phyloP scores from a whole-genome alignment of 2,888 invertebrate species.

The Alcis repandata region DNA sequence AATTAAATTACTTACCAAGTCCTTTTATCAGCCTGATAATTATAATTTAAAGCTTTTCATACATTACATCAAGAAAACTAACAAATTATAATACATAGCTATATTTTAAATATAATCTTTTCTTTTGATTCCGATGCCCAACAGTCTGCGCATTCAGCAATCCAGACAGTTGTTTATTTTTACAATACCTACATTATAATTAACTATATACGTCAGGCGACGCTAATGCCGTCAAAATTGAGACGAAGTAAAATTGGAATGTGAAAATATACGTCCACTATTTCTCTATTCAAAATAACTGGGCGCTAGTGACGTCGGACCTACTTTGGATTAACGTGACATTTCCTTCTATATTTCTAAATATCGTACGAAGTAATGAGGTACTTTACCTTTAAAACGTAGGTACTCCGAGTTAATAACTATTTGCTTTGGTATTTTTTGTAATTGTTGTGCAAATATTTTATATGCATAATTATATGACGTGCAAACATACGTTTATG shows the following conservation, averaged over 20 bases:
- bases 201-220: slow-evolving; percentile 32
- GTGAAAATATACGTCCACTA: slow-evolving; percentile 20
- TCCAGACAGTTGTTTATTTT: slow-evolving; percentile 18
- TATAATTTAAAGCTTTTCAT: no score
- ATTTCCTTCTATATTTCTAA: slow-evolving; percentile 30
- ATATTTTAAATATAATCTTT: not conserved
- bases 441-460: slow-evolving; percentile 16
- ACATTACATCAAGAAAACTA: no score
- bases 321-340: slow-evolving; percentile 27
- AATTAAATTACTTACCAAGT: no score
- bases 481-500: not conserved
- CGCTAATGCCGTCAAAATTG: slow-evolving; percentile 13
- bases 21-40: no score
- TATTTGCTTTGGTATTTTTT: slow-evolving; percentile 9
- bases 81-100: not conserved
- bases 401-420: no score
- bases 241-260: slow-evolving; percentile 28
- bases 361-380: not conserved
- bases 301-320: slow-evolving; percentile 33
- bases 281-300: slow-evolving; percentile 28
- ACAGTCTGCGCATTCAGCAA: slow-evolving; percentile 8
- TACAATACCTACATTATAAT: slow-evolving; percentile 19
- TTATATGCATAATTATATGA: not conserved
- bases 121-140: slow-evolving; percentile 6
- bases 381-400: slow-evolving; percentile 18